phyloP scores from a whole-genome alignment of 2,797 vertebrate genomes.

The Buceros bicornis region DNA sequence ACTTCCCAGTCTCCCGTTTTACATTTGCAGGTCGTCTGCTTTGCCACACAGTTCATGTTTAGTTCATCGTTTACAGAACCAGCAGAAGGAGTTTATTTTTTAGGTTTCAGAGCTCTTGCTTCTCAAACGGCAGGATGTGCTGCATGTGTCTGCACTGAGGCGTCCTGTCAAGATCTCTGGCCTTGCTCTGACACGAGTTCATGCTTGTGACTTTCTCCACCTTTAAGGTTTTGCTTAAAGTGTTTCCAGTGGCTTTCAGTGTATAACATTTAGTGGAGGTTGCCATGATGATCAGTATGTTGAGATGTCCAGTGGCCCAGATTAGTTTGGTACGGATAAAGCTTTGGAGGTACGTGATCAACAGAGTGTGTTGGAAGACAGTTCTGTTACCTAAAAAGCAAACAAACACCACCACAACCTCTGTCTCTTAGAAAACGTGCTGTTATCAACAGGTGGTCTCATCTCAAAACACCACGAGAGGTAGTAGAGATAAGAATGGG shows the following conservation, averaged over 20 bases:
- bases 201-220: rapidly evolving
- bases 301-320: background rate
- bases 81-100: background rate
- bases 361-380: background rate
- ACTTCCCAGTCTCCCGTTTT: background rate
- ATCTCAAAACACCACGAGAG: background rate
- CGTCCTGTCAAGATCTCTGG: background rate
- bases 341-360: background rate
- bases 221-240: background rate
- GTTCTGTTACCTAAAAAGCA: background rate
- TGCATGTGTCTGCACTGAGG: background rate
- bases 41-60: rapidly evolving
- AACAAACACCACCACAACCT: background rate
- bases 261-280: rapidly evolving
- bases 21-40: background rate
- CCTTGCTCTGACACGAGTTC: background rate
- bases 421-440: background rate
- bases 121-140: background rate
- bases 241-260: background rate
- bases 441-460: background rate
- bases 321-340: background rate
- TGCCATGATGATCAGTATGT: rapidly evolving
- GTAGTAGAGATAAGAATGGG: background rate
- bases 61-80: background rate
- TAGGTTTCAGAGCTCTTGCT: background rate